A percentile compares a stretch with the other conserved stretches of the same genome.
Evolutionary conservation across 2,113 vertebrate genomes (phyloP).

Genomic region (Stegostoma tigrinum): DNA sequence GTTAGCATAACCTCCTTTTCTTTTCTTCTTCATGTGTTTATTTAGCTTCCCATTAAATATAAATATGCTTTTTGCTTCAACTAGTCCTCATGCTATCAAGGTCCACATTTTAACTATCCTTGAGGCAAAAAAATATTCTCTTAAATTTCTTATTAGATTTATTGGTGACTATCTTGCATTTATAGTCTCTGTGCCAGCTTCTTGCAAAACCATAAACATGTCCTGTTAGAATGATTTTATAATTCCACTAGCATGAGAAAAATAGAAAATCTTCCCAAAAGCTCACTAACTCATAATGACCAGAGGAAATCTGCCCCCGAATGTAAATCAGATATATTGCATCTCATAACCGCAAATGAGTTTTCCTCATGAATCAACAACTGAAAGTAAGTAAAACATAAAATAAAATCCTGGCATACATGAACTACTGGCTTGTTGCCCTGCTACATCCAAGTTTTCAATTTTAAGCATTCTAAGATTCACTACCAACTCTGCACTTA

Average conservation of each 20-base stretch:
- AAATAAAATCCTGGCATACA: background rate
- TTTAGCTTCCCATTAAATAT: conserved; percentile 1
- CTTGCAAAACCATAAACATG: conserved; percentile 10
- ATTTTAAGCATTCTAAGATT: background rate
- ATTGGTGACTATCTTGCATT: conserved; percentile 1
- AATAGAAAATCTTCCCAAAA: conserved; percentile 20
- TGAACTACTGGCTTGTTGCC: background rate
- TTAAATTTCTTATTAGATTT: background rate
- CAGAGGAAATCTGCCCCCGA: conserved; percentile 5
- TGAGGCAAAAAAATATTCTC: background rate
- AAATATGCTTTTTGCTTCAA: background rate
- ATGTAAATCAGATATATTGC: conserved; percentile 35
- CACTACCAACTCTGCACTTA: background rate
- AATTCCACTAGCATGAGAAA: conserved; percentile 11
- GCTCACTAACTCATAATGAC: conserved; percentile 20
- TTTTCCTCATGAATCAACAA: conserved; percentile 26
- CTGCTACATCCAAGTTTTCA: background rate
- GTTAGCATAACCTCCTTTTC: background rate
- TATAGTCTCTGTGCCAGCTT: background rate
- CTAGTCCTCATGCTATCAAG: background rate
- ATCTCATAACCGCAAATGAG: background rate
- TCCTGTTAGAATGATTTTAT: conserved; percentile 26
- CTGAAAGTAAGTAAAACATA: background rate
- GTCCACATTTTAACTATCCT: background rate
- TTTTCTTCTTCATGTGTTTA: background rate